A percentile compares a stretch with the other conserved stretches of the same genome.
Evolutionary conservation across 2,888 invertebrate genomes (phyloP).

Genomic region (Hipparchia sbordonii): DNA sequence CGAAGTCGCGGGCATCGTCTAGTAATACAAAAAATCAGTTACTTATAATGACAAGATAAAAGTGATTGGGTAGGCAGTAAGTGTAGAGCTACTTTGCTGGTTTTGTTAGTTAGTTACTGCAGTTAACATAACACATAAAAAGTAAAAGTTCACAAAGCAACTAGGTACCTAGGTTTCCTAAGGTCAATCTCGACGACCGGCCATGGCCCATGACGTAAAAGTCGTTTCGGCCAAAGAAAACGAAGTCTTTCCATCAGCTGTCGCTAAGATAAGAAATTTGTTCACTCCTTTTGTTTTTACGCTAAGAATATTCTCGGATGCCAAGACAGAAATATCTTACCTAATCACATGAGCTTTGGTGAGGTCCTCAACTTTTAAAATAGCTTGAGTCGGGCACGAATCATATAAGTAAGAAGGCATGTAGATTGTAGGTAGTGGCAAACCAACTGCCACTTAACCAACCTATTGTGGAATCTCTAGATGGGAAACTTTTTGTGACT

Average conservation of each 20-base stretch:
- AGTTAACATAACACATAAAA: no score
- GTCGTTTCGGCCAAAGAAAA: constrained; percentile 41
- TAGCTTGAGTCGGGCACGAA: not conserved
- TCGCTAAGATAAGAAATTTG: constrained; percentile 31
- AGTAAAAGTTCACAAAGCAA: not conserved
- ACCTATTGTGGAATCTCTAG: no score
- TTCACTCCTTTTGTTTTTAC: constrained; percentile 36
- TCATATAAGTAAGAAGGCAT: constrained; percentile 1
- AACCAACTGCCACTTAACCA: no score
- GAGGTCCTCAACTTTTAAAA: constrained; percentile 22
- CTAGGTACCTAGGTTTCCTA: not conserved
- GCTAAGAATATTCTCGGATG: constrained; percentile 43
- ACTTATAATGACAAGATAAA: no score
- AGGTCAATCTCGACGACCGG: constrained; percentile 59
- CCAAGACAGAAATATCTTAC: constrained; percentile 58
- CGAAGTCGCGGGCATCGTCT: no score
- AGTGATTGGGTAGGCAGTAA: no score
- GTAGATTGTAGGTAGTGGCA: no score
- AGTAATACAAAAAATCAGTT: no score
- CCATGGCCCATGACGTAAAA: constrained; percentile 70
- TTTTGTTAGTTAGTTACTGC: no score
- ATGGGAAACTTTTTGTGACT: no score
- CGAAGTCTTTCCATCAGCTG: constrained; percentile 35
- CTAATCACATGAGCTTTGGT: constrained; percentile 31
- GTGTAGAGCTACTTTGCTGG: no score